Evolutionary conservation across 2,113 vertebrate species (phyloP), one percentile per base, ranked within the genome.

Genomic region (Thomomys bottae): DNA sequence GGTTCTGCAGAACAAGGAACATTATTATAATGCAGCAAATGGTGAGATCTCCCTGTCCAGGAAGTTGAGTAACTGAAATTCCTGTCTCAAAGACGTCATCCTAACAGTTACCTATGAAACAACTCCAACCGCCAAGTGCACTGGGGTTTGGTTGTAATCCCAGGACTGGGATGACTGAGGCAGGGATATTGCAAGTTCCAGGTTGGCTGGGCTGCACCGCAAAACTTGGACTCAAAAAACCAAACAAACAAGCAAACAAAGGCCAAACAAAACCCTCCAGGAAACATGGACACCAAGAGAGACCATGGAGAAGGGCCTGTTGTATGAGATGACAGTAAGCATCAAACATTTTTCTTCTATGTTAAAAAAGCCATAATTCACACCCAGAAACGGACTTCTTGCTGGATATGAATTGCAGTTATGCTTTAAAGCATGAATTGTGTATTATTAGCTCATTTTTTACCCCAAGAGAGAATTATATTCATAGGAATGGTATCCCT

Each of bases 371-470:
- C 30, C 40, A 88, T 68, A 40, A 72, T 87, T 84, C 38, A 63
- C 24, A 72, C 2, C 21, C 6, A 73, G 45, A 77, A 17, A 24
- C 75, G 49, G 36, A 40, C 78, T 71, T 71, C 42, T 82, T 80
- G 38, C 5, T 93, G 36, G 66, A 64, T 76, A 26, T 94, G 84
- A 84, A 75, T 72, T 54, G 28, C 40, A 34, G 18, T 83, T 84
- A 64, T 40, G 40, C 59, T 94, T 94, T 84, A 67, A 80, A 88
- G 66, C 36, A 21, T 40, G 42, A 91, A 66, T 70, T 75, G 38
- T 75, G 1, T 36, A 45, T 54, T 59, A 36, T 75, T 63, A 66
- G 26, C 38, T 54, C 66, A 71, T 23, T 71, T 38, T 5, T 17
- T 79, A 26, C 73, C 17, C n/a, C 45, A 17, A 49, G 73, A 87